Percentiles rank a stretch among this genome's conserved stretches.
These are phyloP conservation scores for Lottia gigantea DNA, from an alignment of 2,888 invertebrate genomes.

Conservation along the genomic window DNA sequence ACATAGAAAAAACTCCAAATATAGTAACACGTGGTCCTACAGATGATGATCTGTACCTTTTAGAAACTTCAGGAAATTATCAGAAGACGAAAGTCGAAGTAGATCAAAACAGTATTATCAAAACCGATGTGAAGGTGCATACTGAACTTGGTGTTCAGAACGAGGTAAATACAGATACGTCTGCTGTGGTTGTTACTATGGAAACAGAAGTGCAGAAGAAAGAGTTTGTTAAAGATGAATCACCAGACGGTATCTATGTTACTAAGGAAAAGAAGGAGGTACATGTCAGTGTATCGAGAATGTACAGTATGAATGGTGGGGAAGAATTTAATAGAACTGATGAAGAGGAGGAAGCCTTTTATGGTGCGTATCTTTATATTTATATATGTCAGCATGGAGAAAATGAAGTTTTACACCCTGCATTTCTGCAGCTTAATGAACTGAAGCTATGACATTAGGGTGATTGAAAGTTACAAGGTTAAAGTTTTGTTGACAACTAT, in stretches of 20 bases:
- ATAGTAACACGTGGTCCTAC: conserved; percentile 12
- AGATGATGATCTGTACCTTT: conserved; percentile 29
- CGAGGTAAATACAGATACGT: too few relatives aligned
- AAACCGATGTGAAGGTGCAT: background rate
- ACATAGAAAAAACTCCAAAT: background rate
- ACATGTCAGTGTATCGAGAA: background rate
- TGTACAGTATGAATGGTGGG: background rate
- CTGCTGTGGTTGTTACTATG: too few relatives aligned
- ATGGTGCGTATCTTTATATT: conserved; percentile 5
- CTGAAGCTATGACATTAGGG: too few relatives aligned
- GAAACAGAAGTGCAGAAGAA: too few relatives aligned
- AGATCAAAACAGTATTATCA: background rate
- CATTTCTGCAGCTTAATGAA: too few relatives aligned
- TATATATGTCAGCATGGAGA: too few relatives aligned
- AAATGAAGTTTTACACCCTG: too few relatives aligned
- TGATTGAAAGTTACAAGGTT: too few relatives aligned
- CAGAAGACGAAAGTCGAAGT: background rate
- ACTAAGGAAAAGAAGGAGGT: background rate
- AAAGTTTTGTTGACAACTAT: too few relatives aligned
- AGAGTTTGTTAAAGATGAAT: too few relatives aligned
- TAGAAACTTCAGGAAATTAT: conserved; percentile 12
- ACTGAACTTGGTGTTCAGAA: too few relatives aligned
- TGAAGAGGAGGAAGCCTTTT: conserved; percentile 12
- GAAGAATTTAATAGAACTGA: conserved; percentile 18
- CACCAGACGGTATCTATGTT: conserved; percentile 13